Evolutionary conservation across 2,113 vertebrate genomes (phyloP), one percentile per base, ranked within the genome.

Genomic region (Muscicapa adusta): DNA sequence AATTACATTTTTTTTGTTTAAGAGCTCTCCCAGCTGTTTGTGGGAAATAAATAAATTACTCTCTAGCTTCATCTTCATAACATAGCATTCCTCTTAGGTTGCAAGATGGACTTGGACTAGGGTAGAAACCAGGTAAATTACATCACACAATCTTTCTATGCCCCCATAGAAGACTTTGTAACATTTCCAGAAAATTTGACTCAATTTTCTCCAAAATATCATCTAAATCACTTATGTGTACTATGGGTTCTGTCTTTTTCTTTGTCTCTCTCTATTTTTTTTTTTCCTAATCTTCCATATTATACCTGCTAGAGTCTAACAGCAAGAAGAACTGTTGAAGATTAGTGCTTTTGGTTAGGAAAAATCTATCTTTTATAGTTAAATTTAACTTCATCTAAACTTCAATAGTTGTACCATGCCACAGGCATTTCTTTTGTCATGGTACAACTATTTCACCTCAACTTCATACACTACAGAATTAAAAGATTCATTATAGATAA

Each of bases 21-120:
- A n/a, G n/a, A n/a, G n/a, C n/a, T n/a, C n/a, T n/a, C n/a, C 18
- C 14, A 71, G 8, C 0, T 10, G 7, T 26, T 63, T 38, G 17
- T 38, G 63, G 40, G 5, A 90, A 87, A 84, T 14, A 26, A 29
- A 10, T 20, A 71, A 71, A 43, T n/a, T 40, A 51, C 8, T 50
- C 13, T 22, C 18, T 23, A 51, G 25, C 50, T 51, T 28, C 9
- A 28, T 51, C 25, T 50, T 50, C 50, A 2, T 42, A 62, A 56
- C 3, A 8, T 38, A 60, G n/a, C 4, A 18, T 5, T 63, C 8
- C 25, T 29, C 71, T n/a, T 25, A 45, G 2, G 7, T 14, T 60
- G 5, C 4, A 24, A 34, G 45, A 63, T 15, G 4, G 13, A 54
- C 11, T 40, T 38, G 8, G 25, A n/a, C 29, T 29, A 45, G 25